Evolutionary conservation across 2,888 invertebrate genomes (phyloP), one percentile per base, ranked within the genome.

Genomic region (Aspidiotus rigidus): DNA sequence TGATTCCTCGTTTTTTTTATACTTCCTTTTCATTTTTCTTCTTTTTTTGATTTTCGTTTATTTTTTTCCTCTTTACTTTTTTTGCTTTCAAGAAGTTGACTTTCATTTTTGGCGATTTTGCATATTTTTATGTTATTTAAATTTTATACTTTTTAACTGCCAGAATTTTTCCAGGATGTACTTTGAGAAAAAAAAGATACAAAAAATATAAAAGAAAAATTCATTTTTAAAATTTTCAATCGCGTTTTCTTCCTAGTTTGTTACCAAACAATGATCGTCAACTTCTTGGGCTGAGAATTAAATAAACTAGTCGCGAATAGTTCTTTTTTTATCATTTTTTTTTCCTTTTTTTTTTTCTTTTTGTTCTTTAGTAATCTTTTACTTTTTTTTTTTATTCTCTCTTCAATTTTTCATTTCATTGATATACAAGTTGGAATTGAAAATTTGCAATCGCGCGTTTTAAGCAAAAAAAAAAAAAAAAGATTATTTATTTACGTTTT

Each of bases 1-100:
- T 56, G 13, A 11, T 56, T n/a, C 16, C 60, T 13, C 41, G 7
- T 73, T 70, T 71, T 71, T 55, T 44, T 16, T 55, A 7, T 54
- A 53, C 39, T 15, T 53, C 40, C 54, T 64, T 9, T 62, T 11
- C 42, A 40, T 41, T 41, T 60, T 60, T 28, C 39, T 53, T 39
- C 53, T 17, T 57, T 64, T 57, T n/a, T 64, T 64, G 41, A 40
- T 42, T 64, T 64, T 41, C n/a, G 42, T 64, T 64, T 60, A 39
- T 39, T 60, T 11, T 60, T 13, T 39, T 10, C 11, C 39, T 39
- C 8, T 17, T 13, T 69, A n/a, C 40, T 72, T 73, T 73, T 73
- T 73, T 73, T 73, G 74, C 74, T 86, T 86, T 89, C 88, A 89
- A 90, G 90, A 90, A 91, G 90, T 90, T 90, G 90, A 90, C 90